phyloP scores from a whole-genome alignment of 2,113 vertebrate species.

The Semnopithecus entellus region DNA sequence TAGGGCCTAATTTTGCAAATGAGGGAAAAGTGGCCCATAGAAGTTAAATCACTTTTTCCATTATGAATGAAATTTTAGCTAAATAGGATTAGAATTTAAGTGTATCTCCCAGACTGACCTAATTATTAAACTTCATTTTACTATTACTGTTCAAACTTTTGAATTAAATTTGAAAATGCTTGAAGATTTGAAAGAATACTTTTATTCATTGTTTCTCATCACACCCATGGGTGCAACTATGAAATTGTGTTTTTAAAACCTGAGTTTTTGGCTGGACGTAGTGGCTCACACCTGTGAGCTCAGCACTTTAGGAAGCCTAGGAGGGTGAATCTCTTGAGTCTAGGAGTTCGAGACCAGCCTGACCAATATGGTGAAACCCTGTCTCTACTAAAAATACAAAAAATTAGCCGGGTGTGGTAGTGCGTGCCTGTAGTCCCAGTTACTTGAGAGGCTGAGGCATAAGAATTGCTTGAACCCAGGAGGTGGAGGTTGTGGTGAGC shows the following conservation, averaged over 20 bases:
- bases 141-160: neutral
- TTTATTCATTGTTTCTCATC: slow-evolving; percentile 37
- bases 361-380: no score
- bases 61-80: neutral
- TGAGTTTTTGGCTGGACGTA: neutral
- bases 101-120: neutral
- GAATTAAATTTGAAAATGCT: neutral
- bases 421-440: no score
- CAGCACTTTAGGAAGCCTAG: no score
- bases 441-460: no score
- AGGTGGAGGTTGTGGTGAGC: no score
- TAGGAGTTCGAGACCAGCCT: no score
- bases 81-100: neutral
- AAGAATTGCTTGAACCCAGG: no score
- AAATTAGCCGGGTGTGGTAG: no score
- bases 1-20: neutral
- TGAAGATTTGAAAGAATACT: neutral
- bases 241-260: slow-evolving; percentile 14
- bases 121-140: slow-evolving; percentile 20
- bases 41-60: neutral
- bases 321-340: no score
- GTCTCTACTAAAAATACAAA: no score
- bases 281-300: no score
- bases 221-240: neutral
- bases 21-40: neutral